These are phyloP conservation scores for Pelobates cultripes DNA, from an alignment of 2,797 vertebrate genomes.

Conservation along the genomic window DNA sequence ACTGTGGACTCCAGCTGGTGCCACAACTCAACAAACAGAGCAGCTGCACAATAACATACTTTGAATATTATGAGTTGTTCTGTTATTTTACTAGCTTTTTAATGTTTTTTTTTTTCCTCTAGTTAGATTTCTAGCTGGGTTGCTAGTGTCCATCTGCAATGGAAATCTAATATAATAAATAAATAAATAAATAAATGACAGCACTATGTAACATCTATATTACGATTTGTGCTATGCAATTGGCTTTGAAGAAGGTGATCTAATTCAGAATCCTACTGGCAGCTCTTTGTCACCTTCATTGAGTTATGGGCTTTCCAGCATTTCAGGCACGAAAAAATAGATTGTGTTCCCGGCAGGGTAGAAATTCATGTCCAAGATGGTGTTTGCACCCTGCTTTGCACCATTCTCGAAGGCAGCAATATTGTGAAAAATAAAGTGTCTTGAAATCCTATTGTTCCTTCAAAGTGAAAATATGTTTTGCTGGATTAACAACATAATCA, in stretches of 20 bases:
- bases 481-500: no score
- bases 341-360: conserved; percentile 42
- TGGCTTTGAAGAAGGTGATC: conserved; percentile 34
- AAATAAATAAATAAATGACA: conserved; percentile 40
- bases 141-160: conserved; percentile 17
- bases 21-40: conserved; percentile 19
- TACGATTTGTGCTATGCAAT: conserved; percentile 26
- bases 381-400: conserved; percentile 17
- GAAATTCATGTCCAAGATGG: conserved; percentile 16
- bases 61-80: conserved; percentile 20
- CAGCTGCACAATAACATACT: conserved; percentile 25
- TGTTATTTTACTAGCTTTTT: conserved; percentile 28
- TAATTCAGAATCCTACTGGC: conserved; percentile 39
- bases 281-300: conserved; percentile 44
- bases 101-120: background rate
- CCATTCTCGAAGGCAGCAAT: conserved; percentile 6
- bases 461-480: background rate
- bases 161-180: background rate
- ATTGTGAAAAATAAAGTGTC: background rate
- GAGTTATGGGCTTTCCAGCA: conserved; percentile 33
- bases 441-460: background rate
- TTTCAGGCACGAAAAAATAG: conserved; percentile 38
- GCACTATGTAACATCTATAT: conserved; percentile 41
- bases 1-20: conserved; percentile 31
- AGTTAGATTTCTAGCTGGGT: conserved; percentile 19